phyloP scores from a whole-genome alignment of 2,113 vertebrate genomes.

The Casuarius casuarius region DNA sequence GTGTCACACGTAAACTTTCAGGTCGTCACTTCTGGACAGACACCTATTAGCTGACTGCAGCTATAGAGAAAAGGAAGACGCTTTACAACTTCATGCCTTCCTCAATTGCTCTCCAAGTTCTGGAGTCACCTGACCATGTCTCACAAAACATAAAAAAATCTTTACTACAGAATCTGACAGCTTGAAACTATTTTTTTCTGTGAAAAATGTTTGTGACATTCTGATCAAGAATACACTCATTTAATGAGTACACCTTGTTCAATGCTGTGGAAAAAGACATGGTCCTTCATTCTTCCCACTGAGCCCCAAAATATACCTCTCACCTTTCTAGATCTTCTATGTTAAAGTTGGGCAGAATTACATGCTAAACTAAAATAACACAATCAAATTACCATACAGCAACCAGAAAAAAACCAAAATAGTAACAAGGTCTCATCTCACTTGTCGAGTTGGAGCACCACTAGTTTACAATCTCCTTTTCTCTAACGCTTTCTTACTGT shows the following conservation, averaged over 20 bases:
- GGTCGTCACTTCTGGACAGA: neutral
- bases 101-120: neutral
- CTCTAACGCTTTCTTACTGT: neutral
- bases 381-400: neutral
- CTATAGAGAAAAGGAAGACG: neutral
- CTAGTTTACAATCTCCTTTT: neutral
- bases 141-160: neutral
- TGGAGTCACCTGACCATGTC: neutral
- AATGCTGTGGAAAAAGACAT: neutral
- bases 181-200: neutral
- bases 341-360: neutral
- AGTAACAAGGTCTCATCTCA: neutral
- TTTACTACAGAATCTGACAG: neutral
- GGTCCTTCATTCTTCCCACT: neutral
- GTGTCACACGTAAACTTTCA: neutral
- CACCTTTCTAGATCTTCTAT: neutral
- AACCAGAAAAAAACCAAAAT: constrained; percentile 3
- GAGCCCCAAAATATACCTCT: neutral
- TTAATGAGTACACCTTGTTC: neutral
- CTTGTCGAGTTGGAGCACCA: neutral
- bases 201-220: neutral
- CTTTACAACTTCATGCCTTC: constrained; percentile 10
- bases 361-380: neutral
- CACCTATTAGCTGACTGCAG: accelerated
- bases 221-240: neutral